These are phyloP conservation scores for Drosophila setifemur DNA, from an alignment of 1,140 invertebrate genomes.

Conservation along the genomic window DNA sequence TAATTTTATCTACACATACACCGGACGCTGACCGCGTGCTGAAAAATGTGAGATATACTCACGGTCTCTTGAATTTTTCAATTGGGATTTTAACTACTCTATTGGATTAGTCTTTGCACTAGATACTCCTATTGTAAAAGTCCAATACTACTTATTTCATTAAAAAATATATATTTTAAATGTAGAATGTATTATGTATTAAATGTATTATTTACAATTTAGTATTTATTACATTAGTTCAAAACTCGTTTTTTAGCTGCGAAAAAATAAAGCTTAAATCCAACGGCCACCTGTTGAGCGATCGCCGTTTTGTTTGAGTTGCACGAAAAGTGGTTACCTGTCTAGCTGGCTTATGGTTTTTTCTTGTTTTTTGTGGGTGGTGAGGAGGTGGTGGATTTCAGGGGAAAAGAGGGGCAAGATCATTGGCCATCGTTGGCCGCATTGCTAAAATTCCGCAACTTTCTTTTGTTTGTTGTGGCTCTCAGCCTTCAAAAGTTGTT, in stretches of 20 bases:
- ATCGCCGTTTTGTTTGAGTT: conserved; percentile 12
- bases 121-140: too few species aligned
- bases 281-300: conserved; percentile 37
- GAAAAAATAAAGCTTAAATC: conserved; percentile 12
- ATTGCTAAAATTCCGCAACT: conserved; percentile 76
- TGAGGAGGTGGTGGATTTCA: conserved; percentile 3
- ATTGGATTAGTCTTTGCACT: too few species aligned
- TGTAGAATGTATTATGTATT: too few species aligned
- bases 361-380: background rate
- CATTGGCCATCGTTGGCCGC: conserved; percentile 65
- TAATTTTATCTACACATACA: conserved; percentile 16
- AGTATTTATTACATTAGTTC: conserved; percentile 15
- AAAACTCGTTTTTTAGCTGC: conserved; percentile 26
- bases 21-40: conserved; percentile 11
- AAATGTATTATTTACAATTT: too few species aligned
- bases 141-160: too few species aligned
- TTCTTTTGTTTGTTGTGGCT: conserved; percentile 66
- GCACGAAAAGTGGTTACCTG: conserved; percentile 24
- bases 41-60: background rate
- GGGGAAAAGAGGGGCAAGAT: conserved; percentile 13
- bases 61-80: background rate
- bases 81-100: background rate
- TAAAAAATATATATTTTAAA: too few species aligned
- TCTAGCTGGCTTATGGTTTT: conserved; percentile 22
- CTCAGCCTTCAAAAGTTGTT: conserved; percentile 54